Evolutionary conservation across 2,113 vertebrate genomes (phyloP).

Genomic region (Passer montanus): DNA sequence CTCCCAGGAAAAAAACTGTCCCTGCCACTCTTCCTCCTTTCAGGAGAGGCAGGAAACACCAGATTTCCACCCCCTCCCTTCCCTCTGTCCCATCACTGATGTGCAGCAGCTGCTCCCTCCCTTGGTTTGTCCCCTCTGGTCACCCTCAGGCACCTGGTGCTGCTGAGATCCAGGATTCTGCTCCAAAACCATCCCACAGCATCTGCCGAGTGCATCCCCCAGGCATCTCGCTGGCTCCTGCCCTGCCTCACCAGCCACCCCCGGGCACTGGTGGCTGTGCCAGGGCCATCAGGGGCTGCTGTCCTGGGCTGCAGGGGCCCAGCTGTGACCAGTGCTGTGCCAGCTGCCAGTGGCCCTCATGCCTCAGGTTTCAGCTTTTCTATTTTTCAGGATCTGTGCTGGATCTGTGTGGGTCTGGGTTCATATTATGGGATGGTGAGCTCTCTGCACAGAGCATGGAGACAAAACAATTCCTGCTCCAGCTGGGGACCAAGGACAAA

Average conservation of each 20-base stretch:
- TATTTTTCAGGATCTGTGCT: background rate
- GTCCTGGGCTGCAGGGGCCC: background rate
- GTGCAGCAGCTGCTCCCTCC: background rate
- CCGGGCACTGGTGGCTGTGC: fast-evolving
- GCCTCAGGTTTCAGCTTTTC: background rate
- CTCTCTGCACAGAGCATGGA: background rate
- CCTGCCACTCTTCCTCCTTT: background rate
- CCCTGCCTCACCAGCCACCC: fast-evolving
- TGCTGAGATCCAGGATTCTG: background rate
- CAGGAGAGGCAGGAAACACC: background rate
- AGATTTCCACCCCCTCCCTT: background rate
- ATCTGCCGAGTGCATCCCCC: background rate
- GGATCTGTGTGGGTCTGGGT: background rate
- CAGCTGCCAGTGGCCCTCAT: background rate
- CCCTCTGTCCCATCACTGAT: background rate
- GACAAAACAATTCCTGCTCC: background rate
- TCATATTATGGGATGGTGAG: background rate
- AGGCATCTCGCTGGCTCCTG: background rate
- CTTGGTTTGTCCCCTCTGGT: background rate
- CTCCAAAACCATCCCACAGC: background rate
- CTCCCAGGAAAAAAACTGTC: background rate
- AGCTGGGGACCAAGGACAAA: background rate
- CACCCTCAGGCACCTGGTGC: background rate
- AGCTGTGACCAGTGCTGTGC: background rate
- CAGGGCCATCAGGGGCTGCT: background rate